Evolutionary conservation across 2,113 vertebrate genomes (phyloP).

Genomic region (Trogon melanurus): DNA sequence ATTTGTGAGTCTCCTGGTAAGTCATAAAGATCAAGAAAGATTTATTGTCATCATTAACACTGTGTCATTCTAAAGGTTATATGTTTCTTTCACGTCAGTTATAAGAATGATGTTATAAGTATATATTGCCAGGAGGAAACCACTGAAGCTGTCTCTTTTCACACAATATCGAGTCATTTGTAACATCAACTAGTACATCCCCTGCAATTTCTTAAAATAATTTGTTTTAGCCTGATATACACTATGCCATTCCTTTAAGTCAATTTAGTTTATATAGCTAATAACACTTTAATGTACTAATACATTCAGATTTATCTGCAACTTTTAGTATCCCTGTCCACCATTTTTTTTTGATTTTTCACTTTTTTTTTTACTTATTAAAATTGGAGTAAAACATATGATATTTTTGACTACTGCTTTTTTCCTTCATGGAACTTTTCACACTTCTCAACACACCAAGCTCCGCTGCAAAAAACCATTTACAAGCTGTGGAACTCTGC

Average conservation of each 20-base stretch:
- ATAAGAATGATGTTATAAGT: background rate
- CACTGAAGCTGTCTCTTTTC: background rate
- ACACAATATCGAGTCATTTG: background rate
- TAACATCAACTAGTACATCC: background rate
- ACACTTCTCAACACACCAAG: background rate
- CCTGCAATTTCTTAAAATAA: background rate
- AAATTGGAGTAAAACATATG: background rate
- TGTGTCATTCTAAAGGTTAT: background rate
- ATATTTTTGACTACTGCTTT: background rate
- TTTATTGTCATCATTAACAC: slow-evolving; percentile 17
- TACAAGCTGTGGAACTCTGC: fast-evolving
- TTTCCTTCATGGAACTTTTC: background rate
- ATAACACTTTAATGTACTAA: background rate
- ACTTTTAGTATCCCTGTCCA: background rate
- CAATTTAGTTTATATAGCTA: background rate
- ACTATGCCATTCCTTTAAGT: background rate
- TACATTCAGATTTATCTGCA: background rate
- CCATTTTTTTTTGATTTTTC: background rate
- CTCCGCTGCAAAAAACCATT: background rate
- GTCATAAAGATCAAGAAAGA: slow-evolving; percentile 1
- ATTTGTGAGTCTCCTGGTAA: background rate
- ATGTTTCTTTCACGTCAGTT: background rate
- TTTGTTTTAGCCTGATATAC: background rate
- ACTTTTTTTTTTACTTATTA: background rate
- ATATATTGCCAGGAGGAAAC: background rate